Conservation (phyloP, 2,888 invertebrate species). For the Orgyia antiqua region DNA sequence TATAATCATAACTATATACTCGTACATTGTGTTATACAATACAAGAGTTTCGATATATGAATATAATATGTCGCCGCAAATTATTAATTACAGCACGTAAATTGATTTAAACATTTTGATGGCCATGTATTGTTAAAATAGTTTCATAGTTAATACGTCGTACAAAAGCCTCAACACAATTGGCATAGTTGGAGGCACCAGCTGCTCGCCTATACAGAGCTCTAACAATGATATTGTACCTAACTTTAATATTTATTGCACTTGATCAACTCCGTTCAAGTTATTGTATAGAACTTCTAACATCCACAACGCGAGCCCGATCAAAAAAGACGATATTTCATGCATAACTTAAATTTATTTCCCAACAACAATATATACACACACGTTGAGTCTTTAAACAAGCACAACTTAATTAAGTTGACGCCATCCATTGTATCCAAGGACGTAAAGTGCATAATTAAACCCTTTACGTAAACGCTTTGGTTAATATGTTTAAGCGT, state of each 20-base stretch:
- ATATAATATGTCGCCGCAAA: too few species aligned
- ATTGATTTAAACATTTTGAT: conserved; percentile 36
- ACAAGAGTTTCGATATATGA: too few species aligned
- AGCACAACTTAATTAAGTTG: conserved; percentile 72
- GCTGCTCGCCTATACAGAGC: conserved; percentile 51
- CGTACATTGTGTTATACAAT: too few species aligned
- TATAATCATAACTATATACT: too few species aligned
- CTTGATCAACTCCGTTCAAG: conserved; percentile 61
- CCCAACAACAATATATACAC: conserved; percentile 44
- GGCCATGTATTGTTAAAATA: conserved; percentile 48
- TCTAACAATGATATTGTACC: conserved; percentile 72
- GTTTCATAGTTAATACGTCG: conserved; percentile 59
- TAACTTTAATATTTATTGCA: conserved; percentile 76
- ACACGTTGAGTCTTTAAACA: conserved; percentile 59
- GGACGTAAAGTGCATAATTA: conserved; percentile 69
- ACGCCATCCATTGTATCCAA: conserved; percentile 64
- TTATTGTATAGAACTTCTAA: conserved; percentile 26
- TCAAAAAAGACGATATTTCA: conserved; percentile 56
- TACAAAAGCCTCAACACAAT: conserved; percentile 67
- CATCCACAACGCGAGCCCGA: conserved; percentile 32
- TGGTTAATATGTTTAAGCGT: conserved; percentile 72
- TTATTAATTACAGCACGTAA: conserved; percentile 21
- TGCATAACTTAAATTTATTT: conserved; percentile 54
- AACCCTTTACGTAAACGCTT: conserved; percentile 71
- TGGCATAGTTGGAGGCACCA: conserved; percentile 65